phyloP scores from a whole-genome alignment of 1,140 invertebrate species.

The Ptiloglossa arizonensis region DNA sequence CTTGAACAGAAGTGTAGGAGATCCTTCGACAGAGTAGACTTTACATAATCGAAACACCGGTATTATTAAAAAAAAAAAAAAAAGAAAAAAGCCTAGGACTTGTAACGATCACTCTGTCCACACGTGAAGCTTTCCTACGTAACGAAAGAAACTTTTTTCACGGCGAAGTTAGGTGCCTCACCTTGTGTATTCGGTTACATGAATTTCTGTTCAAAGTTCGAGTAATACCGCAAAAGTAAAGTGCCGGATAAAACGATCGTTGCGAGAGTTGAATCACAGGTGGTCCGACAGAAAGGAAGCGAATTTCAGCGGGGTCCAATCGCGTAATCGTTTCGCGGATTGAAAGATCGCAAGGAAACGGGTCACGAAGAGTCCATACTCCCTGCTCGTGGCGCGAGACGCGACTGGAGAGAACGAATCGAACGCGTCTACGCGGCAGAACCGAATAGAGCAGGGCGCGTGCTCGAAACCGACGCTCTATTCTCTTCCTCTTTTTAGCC shows the following conservation, averaged over 20 bases:
- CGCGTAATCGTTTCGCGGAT: not conserved
- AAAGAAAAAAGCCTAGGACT: too few species aligned
- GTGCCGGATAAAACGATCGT: too few species aligned
- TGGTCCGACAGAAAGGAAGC: not conserved
- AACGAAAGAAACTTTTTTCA: too few species aligned
- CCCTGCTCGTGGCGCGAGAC: constrained; percentile 58
- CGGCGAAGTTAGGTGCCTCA: too few species aligned
- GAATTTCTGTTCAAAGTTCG: not conserved
- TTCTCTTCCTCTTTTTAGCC: constrained; percentile 55
- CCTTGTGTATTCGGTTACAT: not conserved
- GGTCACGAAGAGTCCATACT: constrained; percentile 33
- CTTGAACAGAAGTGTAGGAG: too few species aligned
- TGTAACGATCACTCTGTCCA: too few species aligned
- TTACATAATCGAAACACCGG: too few species aligned
- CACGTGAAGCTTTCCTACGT: too few species aligned
- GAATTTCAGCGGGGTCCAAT: not conserved
- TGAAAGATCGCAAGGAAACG: not conserved
- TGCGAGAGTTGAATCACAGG: not conserved
- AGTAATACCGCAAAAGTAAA: too few species aligned
- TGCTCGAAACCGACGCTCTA: constrained; percentile 55
- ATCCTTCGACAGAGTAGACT: too few species aligned
- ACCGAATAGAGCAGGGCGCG: constrained; percentile 63
- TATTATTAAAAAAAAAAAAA: too few species aligned
- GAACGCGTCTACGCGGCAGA: constrained; percentile 64
- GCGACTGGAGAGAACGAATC: constrained; percentile 69